These are phyloP conservation scores for Archilochus colubris DNA, from an alignment of 2,113 vertebrate species.

Conservation along the genomic window DNA sequence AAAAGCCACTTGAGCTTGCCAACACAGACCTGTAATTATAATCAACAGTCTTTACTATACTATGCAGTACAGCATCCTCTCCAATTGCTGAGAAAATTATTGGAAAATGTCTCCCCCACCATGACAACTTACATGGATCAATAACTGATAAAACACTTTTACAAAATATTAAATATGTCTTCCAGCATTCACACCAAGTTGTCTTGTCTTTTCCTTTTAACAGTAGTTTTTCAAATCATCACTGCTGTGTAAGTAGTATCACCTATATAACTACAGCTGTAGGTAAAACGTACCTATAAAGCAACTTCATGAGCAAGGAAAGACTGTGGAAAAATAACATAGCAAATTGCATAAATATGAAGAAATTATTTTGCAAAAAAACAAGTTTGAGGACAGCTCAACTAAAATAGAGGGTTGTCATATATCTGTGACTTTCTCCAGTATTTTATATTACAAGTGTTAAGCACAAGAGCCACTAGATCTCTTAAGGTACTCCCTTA, in stretches of 20 bases:
- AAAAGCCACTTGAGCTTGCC: background rate
- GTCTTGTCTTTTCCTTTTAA: background rate
- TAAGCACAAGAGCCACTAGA: background rate
- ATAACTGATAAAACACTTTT: background rate
- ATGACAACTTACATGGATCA: background rate
- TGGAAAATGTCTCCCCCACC: background rate
- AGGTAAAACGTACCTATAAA: background rate
- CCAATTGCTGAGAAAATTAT: background rate
- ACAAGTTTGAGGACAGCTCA: background rate
- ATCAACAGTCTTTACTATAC: accelerated
- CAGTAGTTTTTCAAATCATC: background rate
- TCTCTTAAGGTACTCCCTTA: background rate
- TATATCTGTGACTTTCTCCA: background rate
- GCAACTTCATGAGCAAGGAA: background rate
- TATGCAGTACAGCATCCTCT: background rate
- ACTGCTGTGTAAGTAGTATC: background rate
- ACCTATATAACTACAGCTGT: background rate
- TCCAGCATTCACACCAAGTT: background rate
- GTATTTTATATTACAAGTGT: background rate
- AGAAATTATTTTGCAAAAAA: constrained; percentile 1
- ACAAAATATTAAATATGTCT: background rate
- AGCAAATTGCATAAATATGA: background rate
- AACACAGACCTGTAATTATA: background rate
- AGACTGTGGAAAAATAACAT: background rate
- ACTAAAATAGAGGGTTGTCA: background rate